Evolutionary conservation across 1,140 invertebrate species (phyloP).

Genomic region (Lepidurus couesii): DNA sequence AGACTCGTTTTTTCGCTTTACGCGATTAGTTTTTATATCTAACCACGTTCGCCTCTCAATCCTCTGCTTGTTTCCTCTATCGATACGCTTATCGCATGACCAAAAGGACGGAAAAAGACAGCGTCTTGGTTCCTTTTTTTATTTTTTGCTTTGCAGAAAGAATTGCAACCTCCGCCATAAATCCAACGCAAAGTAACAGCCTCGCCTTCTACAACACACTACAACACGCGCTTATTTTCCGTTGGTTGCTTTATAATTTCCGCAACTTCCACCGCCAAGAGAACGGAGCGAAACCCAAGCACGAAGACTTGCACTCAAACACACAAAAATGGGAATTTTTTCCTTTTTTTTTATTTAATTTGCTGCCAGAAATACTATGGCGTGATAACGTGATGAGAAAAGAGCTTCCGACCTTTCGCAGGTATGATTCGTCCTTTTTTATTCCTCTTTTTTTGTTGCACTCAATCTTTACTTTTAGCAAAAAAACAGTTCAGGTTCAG

Average conservation of each 20-base stretch:
- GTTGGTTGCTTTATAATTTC: background rate
- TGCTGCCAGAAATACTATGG: background rate
- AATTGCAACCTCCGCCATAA: background rate
- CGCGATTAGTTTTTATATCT: background rate
- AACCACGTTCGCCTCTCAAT: background rate
- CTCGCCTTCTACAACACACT: background rate
- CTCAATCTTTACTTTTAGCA: background rate
- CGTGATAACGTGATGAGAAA: background rate
- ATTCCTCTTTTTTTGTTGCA: background rate
- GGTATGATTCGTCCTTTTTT: constrained; percentile 1
- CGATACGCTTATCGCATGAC: background rate
- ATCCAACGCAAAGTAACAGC: background rate
- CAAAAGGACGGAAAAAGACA: no score
- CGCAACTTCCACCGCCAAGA: background rate
- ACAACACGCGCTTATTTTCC: background rate
- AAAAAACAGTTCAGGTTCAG: no score
- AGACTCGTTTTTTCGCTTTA: background rate
- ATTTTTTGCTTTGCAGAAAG: background rate
- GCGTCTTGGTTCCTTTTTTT: no score
- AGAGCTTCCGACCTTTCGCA: background rate
- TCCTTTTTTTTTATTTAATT: background rate
- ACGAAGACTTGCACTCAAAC: no score
- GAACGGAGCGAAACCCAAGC: no score
- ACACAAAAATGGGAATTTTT: no score
- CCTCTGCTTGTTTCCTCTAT: background rate